phyloP scores from a whole-genome alignment of 2,113 vertebrate species.

The Notiomystis cincta region DNA sequence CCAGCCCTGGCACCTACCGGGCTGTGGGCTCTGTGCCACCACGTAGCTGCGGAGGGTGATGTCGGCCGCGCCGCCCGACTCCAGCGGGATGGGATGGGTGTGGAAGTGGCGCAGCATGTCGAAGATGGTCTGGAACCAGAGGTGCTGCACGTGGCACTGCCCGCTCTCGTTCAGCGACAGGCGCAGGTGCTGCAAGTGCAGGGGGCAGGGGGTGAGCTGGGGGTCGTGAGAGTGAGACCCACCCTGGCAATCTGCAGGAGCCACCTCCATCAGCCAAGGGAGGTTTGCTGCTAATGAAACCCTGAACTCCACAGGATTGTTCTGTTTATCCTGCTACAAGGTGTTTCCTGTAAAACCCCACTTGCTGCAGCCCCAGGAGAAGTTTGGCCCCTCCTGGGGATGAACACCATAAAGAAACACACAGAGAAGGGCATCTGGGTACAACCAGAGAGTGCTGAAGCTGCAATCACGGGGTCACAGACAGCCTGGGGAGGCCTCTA shows the following conservation, averaged over 20 bases:
- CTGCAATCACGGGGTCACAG: neutral
- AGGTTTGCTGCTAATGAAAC: neutral
- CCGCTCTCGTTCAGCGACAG: conserved; percentile 92
- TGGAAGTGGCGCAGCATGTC: conserved; percentile 99
- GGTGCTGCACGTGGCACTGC: conserved; percentile 96
- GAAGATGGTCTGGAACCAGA: conserved; percentile 96
- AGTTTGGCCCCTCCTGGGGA: neutral
- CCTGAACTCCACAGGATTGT: rapidly evolving
- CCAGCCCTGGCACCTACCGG: conserved; percentile 70
- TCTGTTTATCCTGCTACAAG: neutral
- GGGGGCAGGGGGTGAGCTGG: neutral
- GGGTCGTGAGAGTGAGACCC: neutral
- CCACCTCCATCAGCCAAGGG: neutral
- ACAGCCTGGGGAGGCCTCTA: neutral
- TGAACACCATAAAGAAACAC: neutral
- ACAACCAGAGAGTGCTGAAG: neutral
- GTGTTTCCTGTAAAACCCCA: neutral
- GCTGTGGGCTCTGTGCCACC: conserved; percentile 75
- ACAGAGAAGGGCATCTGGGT: neutral
- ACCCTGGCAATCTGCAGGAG: neutral
- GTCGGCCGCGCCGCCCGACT: conserved; percentile 92
- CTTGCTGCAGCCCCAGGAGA: neutral
- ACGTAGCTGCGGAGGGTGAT: conserved; percentile 95
- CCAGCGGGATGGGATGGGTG: conserved; percentile 91
- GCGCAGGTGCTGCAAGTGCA: conserved; percentile 85